Conservation (phyloP, 1,140 invertebrate genomes). For the Penaeus indicus region DNA sequence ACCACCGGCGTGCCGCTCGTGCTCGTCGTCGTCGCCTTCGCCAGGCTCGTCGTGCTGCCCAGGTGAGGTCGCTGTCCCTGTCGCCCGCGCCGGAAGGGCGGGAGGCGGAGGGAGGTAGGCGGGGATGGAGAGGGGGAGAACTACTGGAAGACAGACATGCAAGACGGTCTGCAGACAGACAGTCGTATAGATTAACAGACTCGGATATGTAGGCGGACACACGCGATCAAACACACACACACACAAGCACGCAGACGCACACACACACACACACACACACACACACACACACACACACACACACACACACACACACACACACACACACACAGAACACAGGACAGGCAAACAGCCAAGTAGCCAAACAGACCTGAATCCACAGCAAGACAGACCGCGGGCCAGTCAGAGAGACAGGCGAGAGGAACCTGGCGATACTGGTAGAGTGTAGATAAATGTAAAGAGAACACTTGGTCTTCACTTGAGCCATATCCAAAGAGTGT, state of each 20-base stretch:
- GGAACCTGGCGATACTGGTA: too few species aligned
- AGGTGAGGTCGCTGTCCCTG: slow-evolving; percentile 69
- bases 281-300: slow-evolving; percentile 37
- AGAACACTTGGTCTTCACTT: too few species aligned
- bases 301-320: slow-evolving; percentile 36
- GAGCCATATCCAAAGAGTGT: too few species aligned
- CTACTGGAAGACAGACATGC: too few species aligned
- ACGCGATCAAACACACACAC: too few species aligned
- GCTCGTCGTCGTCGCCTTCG: slow-evolving; percentile 67
- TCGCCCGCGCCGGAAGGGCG: not conserved
- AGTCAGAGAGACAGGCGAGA: not conserved
- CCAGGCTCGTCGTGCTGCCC: slow-evolving; percentile 73
- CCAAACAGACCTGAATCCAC: too few species aligned
- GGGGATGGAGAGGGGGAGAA: not conserved
- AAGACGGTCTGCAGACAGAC: too few species aligned
- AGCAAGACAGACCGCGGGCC: not conserved
- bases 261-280: slow-evolving; percentile 34
- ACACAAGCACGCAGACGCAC: slow-evolving; percentile 26
- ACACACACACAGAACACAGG: not conserved
- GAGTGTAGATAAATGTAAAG: too few species aligned
- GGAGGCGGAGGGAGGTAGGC: not conserved
- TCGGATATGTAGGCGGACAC: too few species aligned
- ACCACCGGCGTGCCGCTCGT: slow-evolving; percentile 67
- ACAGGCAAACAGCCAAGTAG: slow-evolving; percentile 1
- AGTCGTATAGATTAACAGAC: too few species aligned